Percentiles rank a stretch among this genome's conserved stretches.
phyloP scores from a whole-genome alignment of 2,888 invertebrate species.

The Tetragonisca angustula region DNA sequence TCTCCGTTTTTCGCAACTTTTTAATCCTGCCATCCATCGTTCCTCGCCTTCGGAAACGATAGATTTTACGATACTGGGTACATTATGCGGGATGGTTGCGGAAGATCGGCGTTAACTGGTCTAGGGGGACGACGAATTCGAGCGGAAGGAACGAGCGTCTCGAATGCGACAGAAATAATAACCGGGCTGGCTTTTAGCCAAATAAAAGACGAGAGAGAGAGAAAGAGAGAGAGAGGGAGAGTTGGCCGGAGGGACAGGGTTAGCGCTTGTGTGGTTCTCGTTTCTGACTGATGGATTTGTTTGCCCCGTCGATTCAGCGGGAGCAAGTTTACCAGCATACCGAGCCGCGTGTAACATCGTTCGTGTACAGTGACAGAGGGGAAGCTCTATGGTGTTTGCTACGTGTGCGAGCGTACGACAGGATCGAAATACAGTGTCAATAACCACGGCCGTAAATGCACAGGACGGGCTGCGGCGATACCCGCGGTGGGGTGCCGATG shows the following conservation, averaged over 20 bases:
- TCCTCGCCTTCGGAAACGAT: background rate
- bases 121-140: background rate
- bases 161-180: slow-evolving; percentile 74
- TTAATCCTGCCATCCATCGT: background rate
- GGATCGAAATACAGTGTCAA: slow-evolving; percentile 68
- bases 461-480: slow-evolving; percentile 55
- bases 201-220: slow-evolving; percentile 59
- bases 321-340: slow-evolving; percentile 62
- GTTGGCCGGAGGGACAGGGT: slow-evolving; percentile 6
- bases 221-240: background rate
- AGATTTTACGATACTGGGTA: background rate
- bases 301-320: slow-evolving; percentile 72
- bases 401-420: slow-evolving; percentile 31
- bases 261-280: slow-evolving; percentile 26
- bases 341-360: slow-evolving; percentile 29
- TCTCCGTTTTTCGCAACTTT: background rate
- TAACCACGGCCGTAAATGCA: slow-evolving; percentile 64
- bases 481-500: slow-evolving; percentile 61
- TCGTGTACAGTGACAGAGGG: slow-evolving; percentile 17
- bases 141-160: slow-evolving; percentile 60
- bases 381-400: slow-evolving; percentile 10
- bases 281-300: slow-evolving; percentile 76
- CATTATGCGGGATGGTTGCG: background rate
- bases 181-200: slow-evolving; percentile 77
- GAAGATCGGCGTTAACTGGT: background rate